These are phyloP conservation scores for Acanthornis magna DNA, from an alignment of 2,797 vertebrate genomes.

Conservation along the genomic window DNA sequence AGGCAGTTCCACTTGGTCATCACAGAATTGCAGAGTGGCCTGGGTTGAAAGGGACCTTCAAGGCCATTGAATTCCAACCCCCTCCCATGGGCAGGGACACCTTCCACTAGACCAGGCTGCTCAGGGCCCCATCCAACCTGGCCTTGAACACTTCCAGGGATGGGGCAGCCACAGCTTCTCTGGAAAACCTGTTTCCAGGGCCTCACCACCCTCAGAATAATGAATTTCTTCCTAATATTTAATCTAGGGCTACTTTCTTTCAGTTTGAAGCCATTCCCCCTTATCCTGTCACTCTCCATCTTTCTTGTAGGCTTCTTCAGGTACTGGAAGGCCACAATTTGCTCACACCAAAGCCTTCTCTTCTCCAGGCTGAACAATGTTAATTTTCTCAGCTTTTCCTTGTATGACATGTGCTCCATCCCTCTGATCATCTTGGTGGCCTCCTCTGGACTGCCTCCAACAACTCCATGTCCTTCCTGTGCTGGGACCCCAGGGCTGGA, in stretches of 20 bases:
- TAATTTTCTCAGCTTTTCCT: background rate
- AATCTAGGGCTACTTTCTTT: background rate
- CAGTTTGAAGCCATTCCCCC: background rate
- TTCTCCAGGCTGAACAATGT: background rate
- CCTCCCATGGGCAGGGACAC: background rate
- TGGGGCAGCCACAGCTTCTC: background rate
- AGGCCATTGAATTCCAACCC: rapidly evolving
- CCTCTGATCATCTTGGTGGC: background rate
- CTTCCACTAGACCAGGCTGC: background rate
- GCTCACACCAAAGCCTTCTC: background rate
- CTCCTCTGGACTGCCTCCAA: background rate
- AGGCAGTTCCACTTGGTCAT: background rate
- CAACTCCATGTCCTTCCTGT: background rate
- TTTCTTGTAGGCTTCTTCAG: background rate
- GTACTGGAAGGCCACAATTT: too few species aligned
- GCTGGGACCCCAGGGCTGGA: background rate
- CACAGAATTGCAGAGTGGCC: background rate
- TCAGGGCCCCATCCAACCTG: background rate
- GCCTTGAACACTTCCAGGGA: background rate
- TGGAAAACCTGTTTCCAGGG: background rate
- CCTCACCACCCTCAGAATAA: rapidly evolving
- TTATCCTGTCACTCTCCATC: rapidly evolving
- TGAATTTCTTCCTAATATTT: too few species aligned
- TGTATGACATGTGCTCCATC: background rate
- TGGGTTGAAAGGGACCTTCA: background rate